Evolutionary conservation across 2,888 invertebrate species (phyloP).

Genomic region (Thalpophila matura): DNA sequence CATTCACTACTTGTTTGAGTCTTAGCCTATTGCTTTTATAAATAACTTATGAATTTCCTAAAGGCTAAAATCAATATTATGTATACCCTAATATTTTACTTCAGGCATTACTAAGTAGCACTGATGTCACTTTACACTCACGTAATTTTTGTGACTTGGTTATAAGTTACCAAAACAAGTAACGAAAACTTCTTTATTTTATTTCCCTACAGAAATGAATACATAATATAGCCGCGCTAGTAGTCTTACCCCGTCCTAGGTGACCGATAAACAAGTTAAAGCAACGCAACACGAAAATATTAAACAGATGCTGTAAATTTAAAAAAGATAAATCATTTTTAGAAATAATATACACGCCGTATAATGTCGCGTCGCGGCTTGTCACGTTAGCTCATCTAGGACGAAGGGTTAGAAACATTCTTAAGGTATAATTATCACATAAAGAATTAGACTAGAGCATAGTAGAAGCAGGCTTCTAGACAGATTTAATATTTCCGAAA

Average conservation of each 20-base stretch:
- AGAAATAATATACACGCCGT: too few species aligned
- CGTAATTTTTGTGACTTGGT: not conserved
- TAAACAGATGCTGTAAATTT: too few species aligned
- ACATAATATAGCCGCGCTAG: not conserved
- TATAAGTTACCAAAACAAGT: too few species aligned
- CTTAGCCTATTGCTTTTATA: slow-evolving; percentile 19
- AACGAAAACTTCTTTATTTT: not conserved
- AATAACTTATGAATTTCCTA: slow-evolving; percentile 14
- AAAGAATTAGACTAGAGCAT: slow-evolving; percentile 32
- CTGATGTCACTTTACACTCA: not conserved
- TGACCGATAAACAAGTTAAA: slow-evolving; percentile 13
- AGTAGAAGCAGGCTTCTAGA: slow-evolving; percentile 3
- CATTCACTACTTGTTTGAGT: slow-evolving; percentile 1
- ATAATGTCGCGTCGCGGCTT: too few species aligned
- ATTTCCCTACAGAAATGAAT: not conserved
- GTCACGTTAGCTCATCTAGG: slow-evolving; percentile 22
- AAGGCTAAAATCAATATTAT: not conserved
- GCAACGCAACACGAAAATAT: too few species aligned
- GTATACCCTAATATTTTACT: slow-evolving; percentile 4
- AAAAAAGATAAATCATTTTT: too few species aligned
- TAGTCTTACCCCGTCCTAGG: slow-evolving; percentile 11
- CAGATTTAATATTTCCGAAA: slow-evolving; percentile 60
- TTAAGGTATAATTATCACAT: not conserved
- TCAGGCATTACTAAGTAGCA: not conserved
- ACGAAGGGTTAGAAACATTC: slow-evolving; percentile 5